These are phyloP conservation scores for Spodoptera picta DNA, from an alignment of 2,888 invertebrate species.

Conservation along the genomic window DNA sequence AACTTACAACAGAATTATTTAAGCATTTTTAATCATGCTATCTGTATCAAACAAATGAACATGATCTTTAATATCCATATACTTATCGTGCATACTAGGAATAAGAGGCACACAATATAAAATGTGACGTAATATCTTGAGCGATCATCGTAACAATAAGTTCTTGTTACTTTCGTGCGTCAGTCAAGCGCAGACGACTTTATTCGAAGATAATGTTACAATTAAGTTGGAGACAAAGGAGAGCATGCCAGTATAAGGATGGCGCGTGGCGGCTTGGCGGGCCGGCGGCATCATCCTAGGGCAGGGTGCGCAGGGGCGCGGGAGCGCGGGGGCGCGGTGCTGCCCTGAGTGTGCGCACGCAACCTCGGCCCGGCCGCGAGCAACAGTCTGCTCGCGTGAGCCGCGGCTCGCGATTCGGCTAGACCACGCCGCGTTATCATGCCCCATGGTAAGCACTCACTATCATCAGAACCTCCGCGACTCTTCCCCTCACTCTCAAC, in stretches of 20 bases:
- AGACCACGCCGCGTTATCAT: conserved; percentile 76
- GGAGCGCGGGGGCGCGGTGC: conserved; percentile 58
- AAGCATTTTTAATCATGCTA: too few species aligned
- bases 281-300: conserved; percentile 60
- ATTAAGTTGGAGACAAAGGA: conserved; percentile 77
- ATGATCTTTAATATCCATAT: not conserved
- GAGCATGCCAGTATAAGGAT: conserved; percentile 68
- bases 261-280: conserved; percentile 66
- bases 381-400: conserved; percentile 87
- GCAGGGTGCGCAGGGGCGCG: conserved; percentile 53
- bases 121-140: conserved; percentile 31
- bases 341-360: conserved; percentile 75
- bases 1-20: too few species aligned
- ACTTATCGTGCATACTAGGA: conserved; percentile 1
- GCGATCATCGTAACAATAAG: conserved; percentile 49
- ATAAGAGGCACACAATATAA: conserved; percentile 13
- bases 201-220: conserved; percentile 69
- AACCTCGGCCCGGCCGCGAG: conserved; percentile 78
- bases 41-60: too few species aligned
- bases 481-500: conserved; percentile 45
- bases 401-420: conserved; percentile 75
- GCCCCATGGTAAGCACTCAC: conserved; percentile 82
- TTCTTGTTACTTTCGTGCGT: conserved; percentile 45
- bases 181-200: conserved; percentile 53
- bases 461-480: conserved; percentile 62